Percentiles rank a stretch among this genome's conserved stretches.
These are phyloP conservation scores for Suillia variegata DNA, from an alignment of 2,888 invertebrate species.

Conservation along the genomic window DNA sequence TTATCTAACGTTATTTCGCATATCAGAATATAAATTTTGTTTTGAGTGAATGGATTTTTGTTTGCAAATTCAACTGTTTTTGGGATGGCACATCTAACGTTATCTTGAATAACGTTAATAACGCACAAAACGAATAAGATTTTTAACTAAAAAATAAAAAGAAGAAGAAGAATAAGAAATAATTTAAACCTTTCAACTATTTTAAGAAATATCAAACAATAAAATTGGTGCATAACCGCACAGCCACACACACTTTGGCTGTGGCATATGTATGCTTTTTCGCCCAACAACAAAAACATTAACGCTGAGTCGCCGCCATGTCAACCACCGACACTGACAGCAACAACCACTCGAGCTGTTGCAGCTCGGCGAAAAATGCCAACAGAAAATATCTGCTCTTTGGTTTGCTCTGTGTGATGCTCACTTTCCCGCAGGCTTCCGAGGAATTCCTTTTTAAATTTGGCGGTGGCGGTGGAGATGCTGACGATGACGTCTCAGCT, in stretches of 20 bases:
- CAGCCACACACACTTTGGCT: neutral
- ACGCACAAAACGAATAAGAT: no score
- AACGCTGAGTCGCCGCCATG: no score
- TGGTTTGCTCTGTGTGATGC: conserved; percentile 33
- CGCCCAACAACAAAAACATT: no score
- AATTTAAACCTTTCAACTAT: no score
- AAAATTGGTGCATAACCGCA: neutral
- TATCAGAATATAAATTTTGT: no score
- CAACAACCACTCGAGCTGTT: neutral
- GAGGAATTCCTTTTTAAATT: conserved; percentile 37
- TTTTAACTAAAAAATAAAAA: neutral
- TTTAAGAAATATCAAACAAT: no score
- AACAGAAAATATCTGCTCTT: conserved; percentile 27
- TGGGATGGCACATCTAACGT: no score
- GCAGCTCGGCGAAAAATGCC: neutral
- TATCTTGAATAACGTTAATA: no score
- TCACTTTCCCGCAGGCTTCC: conserved; percentile 37
- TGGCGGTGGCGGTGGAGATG: conserved; percentile 26
- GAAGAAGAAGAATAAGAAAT: neutral
- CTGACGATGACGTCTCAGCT: conserved; percentile 14
- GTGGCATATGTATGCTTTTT: neutral
- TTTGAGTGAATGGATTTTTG: no score
- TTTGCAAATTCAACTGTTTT: no score
- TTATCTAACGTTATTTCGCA: no score
- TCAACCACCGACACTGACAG: neutral